phyloP scores from a whole-genome alignment of 2,797 vertebrate species.

The Pelobates cultripes region DNA sequence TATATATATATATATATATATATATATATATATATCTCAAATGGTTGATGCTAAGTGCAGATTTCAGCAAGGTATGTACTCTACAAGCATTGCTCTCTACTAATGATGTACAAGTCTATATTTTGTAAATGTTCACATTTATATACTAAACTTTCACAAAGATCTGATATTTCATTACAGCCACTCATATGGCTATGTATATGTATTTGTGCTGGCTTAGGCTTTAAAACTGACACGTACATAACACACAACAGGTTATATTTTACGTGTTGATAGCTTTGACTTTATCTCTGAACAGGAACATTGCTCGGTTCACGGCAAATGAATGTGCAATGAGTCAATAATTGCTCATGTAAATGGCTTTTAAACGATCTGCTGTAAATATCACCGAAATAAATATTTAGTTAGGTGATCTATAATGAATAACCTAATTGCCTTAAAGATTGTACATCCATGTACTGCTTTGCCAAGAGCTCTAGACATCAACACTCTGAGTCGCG shows the following conservation, averaged over 20 bases:
- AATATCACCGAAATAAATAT: conserved; percentile 9
- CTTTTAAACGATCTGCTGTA: conserved; percentile 10
- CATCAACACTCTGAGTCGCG: background rate
- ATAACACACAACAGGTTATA: background rate
- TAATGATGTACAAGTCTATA: no score
- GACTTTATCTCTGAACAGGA: background rate
- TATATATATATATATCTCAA: no score
- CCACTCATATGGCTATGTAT: background rate
- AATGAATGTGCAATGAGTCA: background rate
- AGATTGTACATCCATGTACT: background rate
- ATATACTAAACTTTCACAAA: no score
- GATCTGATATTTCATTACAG: no score
- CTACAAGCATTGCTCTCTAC: no score
- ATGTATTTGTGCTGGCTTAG: background rate
- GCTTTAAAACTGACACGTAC: background rate
- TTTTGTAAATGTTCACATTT: no score
- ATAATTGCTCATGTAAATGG: conserved; percentile 1
- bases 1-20: no score
- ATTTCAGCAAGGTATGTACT: no score
- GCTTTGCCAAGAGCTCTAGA: background rate
- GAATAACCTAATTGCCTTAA: background rate
- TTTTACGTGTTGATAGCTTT: background rate
- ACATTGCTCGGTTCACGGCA: background rate
- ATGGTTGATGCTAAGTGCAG: no score
- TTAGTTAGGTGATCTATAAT: conserved; percentile 12